Evolutionary conservation across 2,888 invertebrate genomes (phyloP), one percentile per base, ranked within the genome.

Genomic region (Xanthia togata): DNA sequence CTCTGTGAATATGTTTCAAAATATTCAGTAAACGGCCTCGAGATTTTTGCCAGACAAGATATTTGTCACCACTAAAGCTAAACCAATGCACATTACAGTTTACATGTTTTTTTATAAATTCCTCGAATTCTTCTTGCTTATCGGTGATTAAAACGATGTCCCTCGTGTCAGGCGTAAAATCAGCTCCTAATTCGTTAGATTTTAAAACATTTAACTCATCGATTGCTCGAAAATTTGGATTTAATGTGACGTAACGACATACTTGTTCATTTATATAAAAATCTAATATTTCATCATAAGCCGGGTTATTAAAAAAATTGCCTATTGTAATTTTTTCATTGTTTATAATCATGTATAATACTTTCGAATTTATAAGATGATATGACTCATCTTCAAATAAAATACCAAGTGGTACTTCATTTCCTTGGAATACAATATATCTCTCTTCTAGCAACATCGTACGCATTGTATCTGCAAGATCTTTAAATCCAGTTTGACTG

Each of bases 81-180:
- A 86, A 86, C 86, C 86, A 86, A 73, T 86, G 86, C 20, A 86
- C 67, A 72, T 79, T 85, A 47, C 12, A 65, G 31, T 57, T 38
- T 62, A 23, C 9, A 55, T 76, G 41, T 1, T 50, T 65, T 9
- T 57, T 62, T 12, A 64, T 64, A 68, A 41, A 76, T 11, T 67
- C 31, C 31, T 20, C 50, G 64, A 79, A 87, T 20, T 71, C 53
- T 41, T 73, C 47, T 55, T 73, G 57, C 11, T 73, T 71, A 31
- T 87, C 76, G 63, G 87, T 70, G 41, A 82, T 57, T 55, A 86
- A 23, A 67, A 79, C 38, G 4, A 85, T 73, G 53, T 86, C 86
- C 8, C 65, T 62, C 1, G 12, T n/a, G 17, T 53, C 67, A n/a
- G 67, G 53, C 9, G 17, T 41, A 60, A 70, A 73, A 44, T 62